phyloP scores from a whole-genome alignment of 2,888 invertebrate species.

The Caenorhabditis imperialis region DNA sequence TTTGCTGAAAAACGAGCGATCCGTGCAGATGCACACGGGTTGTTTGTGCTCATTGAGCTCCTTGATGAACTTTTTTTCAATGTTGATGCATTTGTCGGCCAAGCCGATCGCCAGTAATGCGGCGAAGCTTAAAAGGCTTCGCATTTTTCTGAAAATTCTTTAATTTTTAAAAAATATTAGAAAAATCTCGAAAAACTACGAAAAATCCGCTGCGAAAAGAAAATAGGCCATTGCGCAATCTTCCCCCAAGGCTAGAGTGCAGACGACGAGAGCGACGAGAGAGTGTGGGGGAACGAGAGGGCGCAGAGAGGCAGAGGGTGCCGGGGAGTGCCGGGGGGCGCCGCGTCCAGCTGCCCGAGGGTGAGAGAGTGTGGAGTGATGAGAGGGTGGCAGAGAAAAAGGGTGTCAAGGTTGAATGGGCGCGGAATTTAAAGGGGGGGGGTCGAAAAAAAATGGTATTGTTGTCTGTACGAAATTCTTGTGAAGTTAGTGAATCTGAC shows the following conservation, averaged over 20 bases:
- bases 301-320: slow-evolving; percentile 27
- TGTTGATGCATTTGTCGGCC: neutral
- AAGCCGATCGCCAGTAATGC: neutral
- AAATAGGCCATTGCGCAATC: too few species aligned
- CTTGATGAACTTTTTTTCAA: neutral
- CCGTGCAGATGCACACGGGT: neutral
- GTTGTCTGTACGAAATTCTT: too few species aligned
- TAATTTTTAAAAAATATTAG: too few species aligned
- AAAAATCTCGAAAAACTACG: too few species aligned
- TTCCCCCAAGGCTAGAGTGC: neutral
- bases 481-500: too few species aligned
- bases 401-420: too few species aligned
- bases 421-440: too few species aligned
- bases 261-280: slow-evolving; percentile 12
- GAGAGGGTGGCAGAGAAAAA: too few species aligned
- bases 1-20: neutral
- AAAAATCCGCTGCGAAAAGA: too few species aligned
- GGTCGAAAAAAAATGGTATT: too few species aligned
- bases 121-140: neutral
- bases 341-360: slow-evolving; percentile 7
- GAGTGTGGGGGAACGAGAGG: slow-evolving; percentile 35
- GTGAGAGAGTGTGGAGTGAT: too few species aligned
- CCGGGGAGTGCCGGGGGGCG: slow-evolving; percentile 44
- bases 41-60: slow-evolving; percentile 6
- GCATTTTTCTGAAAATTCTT: neutral